Conservation (phyloP, 2,113 vertebrate species). For the Etia nguti region DNA sequence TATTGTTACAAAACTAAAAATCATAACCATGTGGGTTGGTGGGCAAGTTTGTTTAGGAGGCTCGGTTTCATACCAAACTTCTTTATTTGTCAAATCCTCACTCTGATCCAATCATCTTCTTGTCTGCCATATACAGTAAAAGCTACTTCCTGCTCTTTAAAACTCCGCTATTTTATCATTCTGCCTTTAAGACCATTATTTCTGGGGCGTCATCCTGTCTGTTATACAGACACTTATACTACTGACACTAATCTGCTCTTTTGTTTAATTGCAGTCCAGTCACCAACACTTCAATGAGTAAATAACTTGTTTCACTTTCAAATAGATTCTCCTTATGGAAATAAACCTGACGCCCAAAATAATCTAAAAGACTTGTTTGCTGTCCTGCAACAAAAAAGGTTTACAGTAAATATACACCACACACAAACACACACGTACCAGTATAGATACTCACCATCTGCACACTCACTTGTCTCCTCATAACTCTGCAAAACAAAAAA, state of each 20-base stretch:
- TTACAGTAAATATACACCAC: neutral
- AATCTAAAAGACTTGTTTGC: neutral
- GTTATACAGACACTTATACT: neutral
- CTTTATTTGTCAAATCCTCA: neutral
- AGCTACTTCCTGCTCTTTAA: neutral
- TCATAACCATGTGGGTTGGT: neutral
- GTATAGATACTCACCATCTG: conserved; percentile 51
- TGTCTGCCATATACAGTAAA: neutral
- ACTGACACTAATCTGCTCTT: neutral
- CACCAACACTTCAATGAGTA: neutral
- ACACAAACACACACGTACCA: neutral
- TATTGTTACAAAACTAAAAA: neutral
- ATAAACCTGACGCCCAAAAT: neutral
- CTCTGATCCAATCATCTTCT: neutral
- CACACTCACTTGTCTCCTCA: conserved; percentile 39
- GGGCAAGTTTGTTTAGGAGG: neutral
- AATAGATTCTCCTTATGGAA: neutral
- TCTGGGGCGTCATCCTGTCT: neutral
- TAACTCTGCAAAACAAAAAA: conserved; percentile 33
- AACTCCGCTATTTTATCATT: neutral
- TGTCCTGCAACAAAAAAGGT: neutral
- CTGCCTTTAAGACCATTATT: neutral
- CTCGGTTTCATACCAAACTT: neutral
- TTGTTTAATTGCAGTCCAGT: neutral
- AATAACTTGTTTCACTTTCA: neutral